phyloP scores from a whole-genome alignment of 2,113 vertebrate species.

The Channa maculata region DNA sequence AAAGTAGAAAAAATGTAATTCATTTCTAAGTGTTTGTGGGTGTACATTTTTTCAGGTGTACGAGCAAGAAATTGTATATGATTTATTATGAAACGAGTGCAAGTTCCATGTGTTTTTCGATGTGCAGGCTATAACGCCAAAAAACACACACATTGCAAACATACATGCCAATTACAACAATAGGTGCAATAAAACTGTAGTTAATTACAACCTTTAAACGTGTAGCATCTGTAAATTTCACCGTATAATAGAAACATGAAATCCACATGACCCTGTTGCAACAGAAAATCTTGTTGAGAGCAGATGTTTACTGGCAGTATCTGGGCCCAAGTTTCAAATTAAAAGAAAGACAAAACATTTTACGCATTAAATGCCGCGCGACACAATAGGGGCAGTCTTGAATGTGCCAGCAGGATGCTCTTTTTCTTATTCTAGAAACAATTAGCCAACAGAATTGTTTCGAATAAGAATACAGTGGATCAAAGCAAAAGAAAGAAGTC shows the following conservation, averaged over 20 bases:
- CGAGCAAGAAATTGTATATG: not conserved
- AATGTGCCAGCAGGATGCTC: slow-evolving; percentile 40
- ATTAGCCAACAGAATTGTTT: slow-evolving; percentile 38
- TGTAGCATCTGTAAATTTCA: slow-evolving; percentile 34
- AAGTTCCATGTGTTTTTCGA: slow-evolving; percentile 39
- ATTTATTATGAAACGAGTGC: too few species aligned
- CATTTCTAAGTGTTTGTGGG: slow-evolving; percentile 1
- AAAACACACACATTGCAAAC: not conserved
- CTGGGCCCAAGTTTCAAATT: not conserved
- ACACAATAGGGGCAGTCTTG: slow-evolving; percentile 37
- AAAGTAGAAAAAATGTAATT: slow-evolving; percentile 23
- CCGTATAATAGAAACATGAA: slow-evolving; percentile 31
- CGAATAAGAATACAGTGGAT: slow-evolving; percentile 49
- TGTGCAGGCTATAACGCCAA: not conserved
- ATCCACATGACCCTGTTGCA: slow-evolving; percentile 22
- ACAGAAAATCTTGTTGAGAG: not conserved
- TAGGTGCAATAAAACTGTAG: slow-evolving; percentile 61
- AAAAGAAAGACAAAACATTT: slow-evolving; percentile 1
- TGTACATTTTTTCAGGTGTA: slow-evolving; percentile 17
- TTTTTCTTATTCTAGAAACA: slow-evolving; percentile 42
- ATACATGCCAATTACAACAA: slow-evolving; percentile 56
- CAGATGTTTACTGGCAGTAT: not conserved
- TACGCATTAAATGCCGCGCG: slow-evolving; percentile 11
- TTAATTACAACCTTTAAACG: slow-evolving; percentile 65
- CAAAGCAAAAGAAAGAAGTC: slow-evolving; percentile 39